A percentile compares a stretch with the other conserved stretches of the same genome.
Conservation (phyloP, 2,888 invertebrate genomes). For the Pelosia muscerda region DNA sequence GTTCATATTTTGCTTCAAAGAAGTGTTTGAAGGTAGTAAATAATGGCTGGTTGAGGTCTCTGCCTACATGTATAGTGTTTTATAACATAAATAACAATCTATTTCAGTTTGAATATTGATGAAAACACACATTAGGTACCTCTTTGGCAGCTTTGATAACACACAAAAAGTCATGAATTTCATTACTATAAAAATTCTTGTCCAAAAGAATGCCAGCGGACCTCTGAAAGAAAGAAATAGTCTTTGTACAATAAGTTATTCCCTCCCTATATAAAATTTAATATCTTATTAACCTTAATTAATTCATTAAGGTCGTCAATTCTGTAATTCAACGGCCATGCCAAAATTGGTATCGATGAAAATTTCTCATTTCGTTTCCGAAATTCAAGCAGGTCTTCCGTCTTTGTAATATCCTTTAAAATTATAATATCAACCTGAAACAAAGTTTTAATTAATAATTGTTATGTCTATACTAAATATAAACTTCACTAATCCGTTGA, state of each 20-base stretch:
- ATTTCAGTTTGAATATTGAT: neutral
- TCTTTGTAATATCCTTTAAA: slow-evolving; percentile 53
- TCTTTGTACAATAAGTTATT: slow-evolving; percentile 35
- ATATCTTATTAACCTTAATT: slow-evolving; percentile 58
- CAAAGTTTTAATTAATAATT: slow-evolving; percentile 27
- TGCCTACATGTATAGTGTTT: neutral
- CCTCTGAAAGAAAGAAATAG: slow-evolving; percentile 51
- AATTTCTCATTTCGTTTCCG: slow-evolving; percentile 47
- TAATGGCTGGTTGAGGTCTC: no score
- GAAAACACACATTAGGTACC: slow-evolving; percentile 29
- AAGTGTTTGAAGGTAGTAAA: no score
- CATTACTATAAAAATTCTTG: slow-evolving; percentile 30
- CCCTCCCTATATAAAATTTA: slow-evolving; percentile 41
- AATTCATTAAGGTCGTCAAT: slow-evolving; percentile 56
- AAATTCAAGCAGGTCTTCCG: slow-evolving; percentile 49
- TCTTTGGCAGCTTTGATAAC: slow-evolving; percentile 41
- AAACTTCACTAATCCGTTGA: neutral
- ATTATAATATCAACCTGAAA: slow-evolving; percentile 59
- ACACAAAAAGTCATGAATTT: slow-evolving; percentile 27
- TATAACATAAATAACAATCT: neutral
- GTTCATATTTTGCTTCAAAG: no score
- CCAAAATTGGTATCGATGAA: slow-evolving; percentile 53
- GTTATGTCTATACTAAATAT: slow-evolving; percentile 8
- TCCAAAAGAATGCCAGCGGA: slow-evolving; percentile 59
- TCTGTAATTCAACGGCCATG: slow-evolving; percentile 50